phyloP scores from a whole-genome alignment of 2,113 vertebrate species.

The Protobothrops flavoviridis region DNA sequence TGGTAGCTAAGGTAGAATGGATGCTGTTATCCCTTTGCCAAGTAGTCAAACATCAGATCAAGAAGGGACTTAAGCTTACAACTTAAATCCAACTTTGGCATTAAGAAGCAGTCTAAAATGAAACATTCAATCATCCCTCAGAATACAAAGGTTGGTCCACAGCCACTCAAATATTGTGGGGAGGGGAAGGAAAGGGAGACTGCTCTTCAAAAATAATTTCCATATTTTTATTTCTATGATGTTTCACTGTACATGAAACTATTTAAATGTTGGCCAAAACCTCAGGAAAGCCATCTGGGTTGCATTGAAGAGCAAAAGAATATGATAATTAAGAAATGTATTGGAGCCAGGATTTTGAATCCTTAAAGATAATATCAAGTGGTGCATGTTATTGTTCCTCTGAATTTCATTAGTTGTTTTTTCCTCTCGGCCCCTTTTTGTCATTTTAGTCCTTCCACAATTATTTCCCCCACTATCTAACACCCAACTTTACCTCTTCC shows the following conservation, averaged over 20 bases:
- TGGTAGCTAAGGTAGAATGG: not conserved
- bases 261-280: constrained; percentile 3
- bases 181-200: not conserved
- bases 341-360: constrained; percentile 48
- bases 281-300: constrained; percentile 51
- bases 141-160: not conserved
- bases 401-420: not conserved
- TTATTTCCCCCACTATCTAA: not conserved
- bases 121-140: not conserved
- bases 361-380: constrained; percentile 55
- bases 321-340: constrained; percentile 56
- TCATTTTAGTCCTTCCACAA: not conserved
- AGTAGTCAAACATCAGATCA: not conserved
- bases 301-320: constrained; percentile 60
- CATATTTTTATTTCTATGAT: constrained; percentile 43
- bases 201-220: constrained; percentile 41
- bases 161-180: not conserved
- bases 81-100: not conserved
- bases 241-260: constrained; percentile 21
- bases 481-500: not conserved
- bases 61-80: not conserved
- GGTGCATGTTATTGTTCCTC: constrained; percentile 24
- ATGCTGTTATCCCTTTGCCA: not conserved
- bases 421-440: accelerated
- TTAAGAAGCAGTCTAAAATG: not conserved